Evolutionary conservation across 2,797 vertebrate genomes (phyloP).

Genomic region (Notamacropus eugenii): DNA sequence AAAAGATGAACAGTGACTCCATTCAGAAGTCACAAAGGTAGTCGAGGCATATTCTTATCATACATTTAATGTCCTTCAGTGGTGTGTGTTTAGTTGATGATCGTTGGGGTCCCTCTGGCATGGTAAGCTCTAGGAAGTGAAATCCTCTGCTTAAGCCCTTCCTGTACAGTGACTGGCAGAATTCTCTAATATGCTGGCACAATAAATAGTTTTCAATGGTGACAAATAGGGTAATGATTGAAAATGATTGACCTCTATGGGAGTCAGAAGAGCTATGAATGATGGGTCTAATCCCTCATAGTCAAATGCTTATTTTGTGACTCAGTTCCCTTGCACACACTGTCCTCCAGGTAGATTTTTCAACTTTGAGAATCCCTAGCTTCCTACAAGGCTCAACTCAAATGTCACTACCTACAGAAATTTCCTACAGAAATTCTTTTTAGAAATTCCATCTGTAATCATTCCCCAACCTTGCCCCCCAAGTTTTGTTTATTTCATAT

Average conservation of each 20-base stretch:
- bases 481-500: neutral
- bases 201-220: neutral
- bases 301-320: neutral
- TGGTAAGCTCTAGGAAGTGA: neutral
- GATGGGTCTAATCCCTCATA: neutral
- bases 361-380: neutral
- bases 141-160: neutral
- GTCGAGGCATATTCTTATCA: neutral
- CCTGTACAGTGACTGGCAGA: neutral
- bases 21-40: neutral
- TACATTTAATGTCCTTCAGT: neutral
- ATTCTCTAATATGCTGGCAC: neutral
- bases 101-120: neutral
- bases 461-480: neutral
- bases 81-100: neutral
- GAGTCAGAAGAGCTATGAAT: neutral
- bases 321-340: neutral
- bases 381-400: neutral
- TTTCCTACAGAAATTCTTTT: neutral
- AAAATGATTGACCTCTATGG: neutral
- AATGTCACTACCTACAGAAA: neutral
- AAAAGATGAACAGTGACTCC: neutral
- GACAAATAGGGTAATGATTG: neutral
- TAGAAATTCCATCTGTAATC: neutral
- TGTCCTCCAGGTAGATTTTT: neutral